Conservation (phyloP, 92 coral and sea anemone species). For the Epizoanthus stellaris region DNA sequence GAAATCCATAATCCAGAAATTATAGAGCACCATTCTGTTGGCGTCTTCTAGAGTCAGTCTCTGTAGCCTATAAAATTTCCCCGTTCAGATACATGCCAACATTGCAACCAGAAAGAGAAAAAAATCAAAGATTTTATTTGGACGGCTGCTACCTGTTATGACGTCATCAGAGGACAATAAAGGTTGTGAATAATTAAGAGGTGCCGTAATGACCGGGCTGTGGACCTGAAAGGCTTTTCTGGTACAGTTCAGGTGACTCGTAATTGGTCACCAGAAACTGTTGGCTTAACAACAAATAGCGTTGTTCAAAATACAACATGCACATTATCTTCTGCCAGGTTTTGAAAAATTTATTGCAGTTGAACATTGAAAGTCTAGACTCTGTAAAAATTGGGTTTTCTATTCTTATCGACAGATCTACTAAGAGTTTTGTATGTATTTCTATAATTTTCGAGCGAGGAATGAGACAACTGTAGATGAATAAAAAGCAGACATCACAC, state of each 20-base stretch:
- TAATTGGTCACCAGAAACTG: too few relatives aligned
- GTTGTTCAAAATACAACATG: too few relatives aligned
- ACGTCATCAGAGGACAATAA: slow-evolving; percentile 23
- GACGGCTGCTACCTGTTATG: slow-evolving; percentile 27
- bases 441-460: too few relatives aligned
- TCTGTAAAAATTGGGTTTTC: too few relatives aligned
- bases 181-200: slow-evolving; percentile 19
- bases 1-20: slow-evolving; percentile 97
- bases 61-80: not conserved
- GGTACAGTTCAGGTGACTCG: not conserved
- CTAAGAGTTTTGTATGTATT: too few relatives aligned
- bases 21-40: slow-evolving; percentile 68
- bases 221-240: slow-evolving; percentile 13
- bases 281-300: too few relatives aligned
- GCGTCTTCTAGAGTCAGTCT: not conserved
- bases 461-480: too few relatives aligned
- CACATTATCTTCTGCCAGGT: too few relatives aligned
- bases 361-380: too few relatives aligned
- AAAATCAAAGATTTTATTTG: slow-evolving; percentile 4
- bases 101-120: not conserved
- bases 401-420: too few relatives aligned
- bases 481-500: too few relatives aligned
- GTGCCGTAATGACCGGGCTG: not conserved
- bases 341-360: too few relatives aligned
- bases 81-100: not conserved